Conservation (phyloP, 2,888 invertebrate species). For the Agonum fuliginosum region DNA sequence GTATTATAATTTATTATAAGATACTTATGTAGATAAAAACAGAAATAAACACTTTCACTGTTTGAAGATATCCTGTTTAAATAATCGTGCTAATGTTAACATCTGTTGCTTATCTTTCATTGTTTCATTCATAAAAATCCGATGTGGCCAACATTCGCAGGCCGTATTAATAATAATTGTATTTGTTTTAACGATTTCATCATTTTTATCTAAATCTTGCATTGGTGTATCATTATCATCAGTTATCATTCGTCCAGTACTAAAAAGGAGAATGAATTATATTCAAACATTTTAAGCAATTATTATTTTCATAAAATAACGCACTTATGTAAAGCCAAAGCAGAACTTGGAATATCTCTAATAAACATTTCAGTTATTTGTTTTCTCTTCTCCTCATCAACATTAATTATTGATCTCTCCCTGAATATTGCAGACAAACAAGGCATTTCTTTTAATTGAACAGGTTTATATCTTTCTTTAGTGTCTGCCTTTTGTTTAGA, state of each 20-base stretch:
- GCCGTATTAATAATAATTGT: too few species aligned
- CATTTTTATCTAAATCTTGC: too few species aligned
- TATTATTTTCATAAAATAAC: conserved; percentile 7
- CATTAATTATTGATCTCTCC: neutral
- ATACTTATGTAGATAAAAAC: too few species aligned
- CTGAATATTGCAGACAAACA: neutral
- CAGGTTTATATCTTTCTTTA: conserved; percentile 22
- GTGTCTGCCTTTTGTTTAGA: conserved; percentile 21
- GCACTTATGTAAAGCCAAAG: conserved; percentile 9
- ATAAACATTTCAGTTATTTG: conserved; percentile 24
- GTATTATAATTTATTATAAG: too few species aligned
- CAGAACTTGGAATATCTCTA: conserved; percentile 18
- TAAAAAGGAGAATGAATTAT: conserved; percentile 7
- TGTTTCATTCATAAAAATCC: too few species aligned
- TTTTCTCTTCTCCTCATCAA: neutral
- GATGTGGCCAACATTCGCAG: too few species aligned
- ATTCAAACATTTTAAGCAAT: neutral
- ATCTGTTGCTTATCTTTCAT: too few species aligned
- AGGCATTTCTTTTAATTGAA: conserved; percentile 9
- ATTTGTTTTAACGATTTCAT: too few species aligned
- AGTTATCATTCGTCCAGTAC: conserved; percentile 8
- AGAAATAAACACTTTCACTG: too few species aligned
- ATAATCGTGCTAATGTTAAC: too few species aligned
- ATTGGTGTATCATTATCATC: too few species aligned
- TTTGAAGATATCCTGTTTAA: too few species aligned